Evolutionary conservation across 2,888 invertebrate species (phyloP).

Genomic region (Drosophila rubida): DNA sequence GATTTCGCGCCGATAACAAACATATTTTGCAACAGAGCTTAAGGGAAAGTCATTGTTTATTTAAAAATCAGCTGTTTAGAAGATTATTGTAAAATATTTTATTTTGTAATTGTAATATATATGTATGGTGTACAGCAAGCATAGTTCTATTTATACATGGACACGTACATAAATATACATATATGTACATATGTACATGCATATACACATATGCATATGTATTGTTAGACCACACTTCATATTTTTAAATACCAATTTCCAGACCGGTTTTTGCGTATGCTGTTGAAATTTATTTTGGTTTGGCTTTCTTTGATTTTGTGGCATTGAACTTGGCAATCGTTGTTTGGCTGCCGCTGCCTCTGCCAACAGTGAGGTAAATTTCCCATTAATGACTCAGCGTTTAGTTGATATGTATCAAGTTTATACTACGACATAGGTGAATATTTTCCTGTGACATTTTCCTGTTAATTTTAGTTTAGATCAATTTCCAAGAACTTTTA

Average conservation of each 20-base stretch:
- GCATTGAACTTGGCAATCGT: conserved; percentile 31
- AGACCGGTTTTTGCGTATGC: conserved; percentile 42
- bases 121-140: too few species aligned
- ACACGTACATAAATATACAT: too few species aligned
- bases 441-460: conserved; percentile 30
- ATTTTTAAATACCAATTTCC: conserved; percentile 2
- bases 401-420: conserved; percentile 1
- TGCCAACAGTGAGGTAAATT: background rate
- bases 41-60: background rate
- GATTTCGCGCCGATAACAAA: background rate
- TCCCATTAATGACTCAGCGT: conserved; percentile 31
- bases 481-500: conserved; percentile 22
- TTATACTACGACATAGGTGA: background rate
- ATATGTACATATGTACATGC: background rate
- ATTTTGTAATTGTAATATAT: background rate
- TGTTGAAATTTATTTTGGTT: conserved; percentile 4
- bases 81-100: too few species aligned
- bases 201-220: background rate
- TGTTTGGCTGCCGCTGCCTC: conserved; percentile 27
- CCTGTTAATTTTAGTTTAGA: conserved; percentile 6
- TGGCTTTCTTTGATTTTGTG: conserved; percentile 33
- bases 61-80: too few species aligned
- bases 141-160: too few species aligned
- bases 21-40: background rate
- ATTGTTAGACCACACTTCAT: background rate